Base-by-base conservation (phyloP, 2,888 invertebrate species). In the Temnothorax rugatulus region DNA sequence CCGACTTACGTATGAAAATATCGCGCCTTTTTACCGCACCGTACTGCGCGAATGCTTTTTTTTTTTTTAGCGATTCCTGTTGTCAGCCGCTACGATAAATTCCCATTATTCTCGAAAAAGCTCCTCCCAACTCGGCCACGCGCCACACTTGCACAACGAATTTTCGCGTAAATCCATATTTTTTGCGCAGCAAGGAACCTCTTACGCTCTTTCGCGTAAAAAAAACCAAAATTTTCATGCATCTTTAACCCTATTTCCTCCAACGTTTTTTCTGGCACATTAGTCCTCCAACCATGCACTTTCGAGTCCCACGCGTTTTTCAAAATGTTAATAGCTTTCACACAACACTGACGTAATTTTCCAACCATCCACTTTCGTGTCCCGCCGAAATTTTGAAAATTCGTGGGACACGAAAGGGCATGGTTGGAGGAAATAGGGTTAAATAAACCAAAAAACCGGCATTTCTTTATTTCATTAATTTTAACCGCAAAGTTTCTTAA, bases 61-160 rank as follows among this genome's bases (percentile, higher is more conserved):
- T 29, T 29, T 29, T 4, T 29, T 83, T 47, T n/a, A 64, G 61
- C 38, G 25, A 68, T 83, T 83, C 61, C 66, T 21, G 41, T n/a
- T 64, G 68, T 57, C 68, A 71, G n/a, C 50, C 29, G 52, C 59
- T 34, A 79, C 69, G 74, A 84, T 73, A 84, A 84, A 84, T 82
- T 82, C 44, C 74, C 61, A 82, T 84, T 82, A 84, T 74, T 74
- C 61, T 25, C 21, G 50, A 57, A 71, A 74, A 57, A 68, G 18
- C 25, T 64, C 8, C 73, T 71, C 64, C 47, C 77, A 68, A 15
- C 82, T 64, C 54, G 50, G 66, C 29, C 61, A 59, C 50, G 41
- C 38, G 59, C n/a, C 71, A 52, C 41, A 57, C 57, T 73, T 57
- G 21, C 57, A 41, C 64, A 41, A 64, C 25, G 64, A 77, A 25